A percentile compares a stretch with the other conserved stretches of the same genome.
phyloP scores from a whole-genome alignment of 2,113 vertebrate genomes.

The Actenoides lindsayi region DNA sequence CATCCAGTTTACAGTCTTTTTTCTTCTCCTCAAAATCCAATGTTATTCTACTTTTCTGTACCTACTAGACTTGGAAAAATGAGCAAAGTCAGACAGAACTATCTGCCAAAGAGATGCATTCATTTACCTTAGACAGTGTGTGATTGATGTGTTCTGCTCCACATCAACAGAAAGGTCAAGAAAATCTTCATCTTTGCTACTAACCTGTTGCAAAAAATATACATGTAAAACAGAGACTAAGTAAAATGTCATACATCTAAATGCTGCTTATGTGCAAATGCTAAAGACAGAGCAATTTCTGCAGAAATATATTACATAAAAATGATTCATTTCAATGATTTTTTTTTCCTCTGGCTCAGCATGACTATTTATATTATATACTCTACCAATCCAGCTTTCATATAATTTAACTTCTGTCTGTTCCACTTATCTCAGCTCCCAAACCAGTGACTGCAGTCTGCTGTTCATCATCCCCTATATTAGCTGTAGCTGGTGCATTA shows the following conservation, averaged over 20 bases:
- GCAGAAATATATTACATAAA: background rate
- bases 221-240: background rate
- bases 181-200: slow-evolving; percentile 99
- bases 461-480: background rate
- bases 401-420: background rate
- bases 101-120: background rate
- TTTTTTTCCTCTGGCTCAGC: background rate
- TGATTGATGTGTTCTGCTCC: slow-evolving; percentile 98
- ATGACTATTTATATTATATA: background rate
- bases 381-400: background rate
- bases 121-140: slow-evolving; percentile 94
- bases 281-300: background rate
- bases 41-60: background rate
- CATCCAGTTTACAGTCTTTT: background rate
- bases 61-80: background rate
- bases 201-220: slow-evolving; percentile 83
- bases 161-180: slow-evolving; percentile 98
- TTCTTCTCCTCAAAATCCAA: background rate
- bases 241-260: background rate
- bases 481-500: background rate
- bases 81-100: background rate
- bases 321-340: background rate
- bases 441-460: background rate
- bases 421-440: background rate
- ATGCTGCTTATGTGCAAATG: background rate